Evolutionary conservation across 1,140 invertebrate species (phyloP).

Genomic region (Telenomus remus): DNA sequence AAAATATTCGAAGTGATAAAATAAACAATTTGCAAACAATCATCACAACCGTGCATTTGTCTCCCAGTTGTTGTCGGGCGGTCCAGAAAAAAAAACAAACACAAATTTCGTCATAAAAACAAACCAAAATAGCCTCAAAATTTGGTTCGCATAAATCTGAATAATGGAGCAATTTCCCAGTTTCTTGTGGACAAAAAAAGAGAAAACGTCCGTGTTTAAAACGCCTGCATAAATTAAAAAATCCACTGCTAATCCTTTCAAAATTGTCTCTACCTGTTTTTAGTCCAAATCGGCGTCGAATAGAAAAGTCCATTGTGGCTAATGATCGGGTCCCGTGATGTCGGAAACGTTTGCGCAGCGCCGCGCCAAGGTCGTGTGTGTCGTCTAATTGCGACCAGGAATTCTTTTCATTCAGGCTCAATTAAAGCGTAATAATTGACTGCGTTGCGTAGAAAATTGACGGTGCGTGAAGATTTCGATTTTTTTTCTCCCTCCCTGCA

Average conservation of each 20-base stretch:
- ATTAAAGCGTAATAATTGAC: slow-evolving; percentile 49
- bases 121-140: too few species aligned
- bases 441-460: slow-evolving; percentile 39
- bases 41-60: too few species aligned
- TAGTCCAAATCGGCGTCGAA: slow-evolving; percentile 40
- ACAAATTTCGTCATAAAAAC: too few species aligned
- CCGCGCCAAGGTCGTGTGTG: slow-evolving; percentile 3
- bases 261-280: slow-evolving; percentile 49
- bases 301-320: slow-evolving; percentile 44
- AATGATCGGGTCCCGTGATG: slow-evolving; percentile 30
- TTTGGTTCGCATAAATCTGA: too few species aligned
- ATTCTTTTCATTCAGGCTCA: slow-evolving; percentile 42
- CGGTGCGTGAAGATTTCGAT: slow-evolving; percentile 16
- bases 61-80: too few species aligned
- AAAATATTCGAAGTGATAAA: too few species aligned
- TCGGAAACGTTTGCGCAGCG: slow-evolving; percentile 18
- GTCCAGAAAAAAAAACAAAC: too few species aligned
- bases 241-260: slow-evolving; percentile 46
- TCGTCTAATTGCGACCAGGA: slow-evolving; percentile 36
- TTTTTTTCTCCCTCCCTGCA: slow-evolving; percentile 14
- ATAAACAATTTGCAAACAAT: neutral
- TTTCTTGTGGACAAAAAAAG: slow-evolving; percentile 2
- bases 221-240: slow-evolving; percentile 48
- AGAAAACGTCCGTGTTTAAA: slow-evolving; percentile 15
- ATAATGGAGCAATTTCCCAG: neutral